Evolutionary conservation across 2,113 vertebrate genomes (phyloP).

Genomic region (Oreocharis arfaki): DNA sequence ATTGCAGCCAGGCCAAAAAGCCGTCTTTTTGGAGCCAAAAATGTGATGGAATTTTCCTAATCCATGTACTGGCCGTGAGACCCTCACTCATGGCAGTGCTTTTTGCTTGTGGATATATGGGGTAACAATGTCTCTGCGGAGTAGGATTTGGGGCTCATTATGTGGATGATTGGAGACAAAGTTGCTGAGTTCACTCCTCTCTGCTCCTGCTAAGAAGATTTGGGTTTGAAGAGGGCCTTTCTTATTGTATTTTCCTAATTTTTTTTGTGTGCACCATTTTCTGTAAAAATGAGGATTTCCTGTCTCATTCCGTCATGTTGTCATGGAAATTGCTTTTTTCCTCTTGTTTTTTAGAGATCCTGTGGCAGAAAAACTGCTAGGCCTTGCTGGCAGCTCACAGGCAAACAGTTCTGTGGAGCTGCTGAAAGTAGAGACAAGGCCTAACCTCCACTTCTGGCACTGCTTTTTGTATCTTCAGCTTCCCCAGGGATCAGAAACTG

Average conservation of each 20-base stretch:
- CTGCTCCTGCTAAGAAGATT: neutral
- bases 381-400: neutral
- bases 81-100: neutral
- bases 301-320: neutral
- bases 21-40: accelerated
- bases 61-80: neutral
- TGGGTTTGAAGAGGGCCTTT: neutral
- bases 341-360: neutral
- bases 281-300: neutral
- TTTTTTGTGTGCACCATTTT: neutral
- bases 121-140: neutral
- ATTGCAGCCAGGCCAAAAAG: constrained; percentile 10
- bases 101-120: neutral
- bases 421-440: neutral
- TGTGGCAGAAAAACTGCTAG: neutral
- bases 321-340: neutral
- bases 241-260: neutral
- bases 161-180: neutral
- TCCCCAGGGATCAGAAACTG: neutral
- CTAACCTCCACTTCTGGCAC: neutral
- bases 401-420: neutral
- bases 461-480: neutral
- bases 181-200: neutral
- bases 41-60: constrained; percentile 12
- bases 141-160: neutral